Evolutionary conservation across 1,140 invertebrate species (phyloP), one percentile per base, ranked within the genome.

Genomic region (Drosophila yakuba): DNA sequence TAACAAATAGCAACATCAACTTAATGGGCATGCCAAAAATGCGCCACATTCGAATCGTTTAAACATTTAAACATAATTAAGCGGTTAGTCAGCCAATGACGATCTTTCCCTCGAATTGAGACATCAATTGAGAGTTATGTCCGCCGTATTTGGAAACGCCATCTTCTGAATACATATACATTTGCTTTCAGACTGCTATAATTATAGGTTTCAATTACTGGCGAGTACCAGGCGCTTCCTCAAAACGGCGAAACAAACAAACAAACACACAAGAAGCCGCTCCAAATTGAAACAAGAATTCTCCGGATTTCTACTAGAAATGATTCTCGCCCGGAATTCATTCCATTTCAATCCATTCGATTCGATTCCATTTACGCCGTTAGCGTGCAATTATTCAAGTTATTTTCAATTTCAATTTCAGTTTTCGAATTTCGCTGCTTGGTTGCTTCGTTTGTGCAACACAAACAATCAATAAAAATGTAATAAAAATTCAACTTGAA

Each of bases 131-230:
- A 50, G 41, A 73, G 69, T 73, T 71, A 71, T 72, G 68, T 60
- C 56, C 32, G 15, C 25, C 66, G 55, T 78, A 55, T 73, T 28
- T 45, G 69, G 54, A n/a, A 45, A 36, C 23, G 35, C 58, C 51
- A 20, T 45, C 38, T 68, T 62, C 51, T n/a, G 50, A 56, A 80
- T 51, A 72, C 41, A 52, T 38, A 20, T 17, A 35, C 38, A 12
- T 71, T 52, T 41, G 35, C 39, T 32, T 12, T 28, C 3, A 35
- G 32, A 50, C 77, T 83, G 80, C 55, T 62, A 75, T 84, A 84
- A 84, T 84, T 84, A 84, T 84, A 73, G 80, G 80, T 79, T 57
- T 60, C 76, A 84, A 84, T 84, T 80, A 84, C 82, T 71, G 64
- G 48, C n/a, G 48, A 35, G 28, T 51, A 28, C 25, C 25, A 25